Percentiles rank a stretch among this genome's conserved stretches.
Conservation (phyloP, 2,797 vertebrate genomes). For the Tragelaphus eurycerus region DNA sequence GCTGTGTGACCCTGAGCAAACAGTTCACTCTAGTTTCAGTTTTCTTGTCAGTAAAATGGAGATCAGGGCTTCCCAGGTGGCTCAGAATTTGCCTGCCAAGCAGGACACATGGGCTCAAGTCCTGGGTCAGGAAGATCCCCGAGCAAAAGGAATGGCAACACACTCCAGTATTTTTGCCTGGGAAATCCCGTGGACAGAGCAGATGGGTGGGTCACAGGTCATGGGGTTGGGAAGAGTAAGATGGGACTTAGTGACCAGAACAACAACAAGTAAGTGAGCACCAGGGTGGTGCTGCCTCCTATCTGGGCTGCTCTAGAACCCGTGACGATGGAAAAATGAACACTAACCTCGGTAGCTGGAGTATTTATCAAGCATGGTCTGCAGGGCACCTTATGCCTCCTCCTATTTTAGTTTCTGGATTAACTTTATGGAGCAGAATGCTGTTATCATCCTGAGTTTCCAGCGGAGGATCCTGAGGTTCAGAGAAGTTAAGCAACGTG, state of each 20-base stretch:
- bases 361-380: fast-evolving
- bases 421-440: neutral
- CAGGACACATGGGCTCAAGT: neutral
- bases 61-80: neutral
- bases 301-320: fast-evolving
- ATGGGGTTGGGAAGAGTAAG: neutral
- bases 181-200: neutral
- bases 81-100: neutral
- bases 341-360: fast-evolving
- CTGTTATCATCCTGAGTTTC: neutral
- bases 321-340: fast-evolving
- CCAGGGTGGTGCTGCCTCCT: neutral
- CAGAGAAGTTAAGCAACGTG: neutral
- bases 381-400: neutral
- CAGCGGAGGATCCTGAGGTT: neutral
- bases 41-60: neutral
- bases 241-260: neutral
- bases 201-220: fast-evolving
- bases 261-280: neutral
- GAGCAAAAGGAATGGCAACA: neutral
- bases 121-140: neutral
- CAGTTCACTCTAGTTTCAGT: neutral
- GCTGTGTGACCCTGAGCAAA: neutral
- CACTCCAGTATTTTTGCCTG: neutral
- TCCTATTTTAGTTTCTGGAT: neutral